Evolutionary conservation across 2,113 vertebrate genomes (phyloP).

Genomic region (Plotosus lineatus): DNA sequence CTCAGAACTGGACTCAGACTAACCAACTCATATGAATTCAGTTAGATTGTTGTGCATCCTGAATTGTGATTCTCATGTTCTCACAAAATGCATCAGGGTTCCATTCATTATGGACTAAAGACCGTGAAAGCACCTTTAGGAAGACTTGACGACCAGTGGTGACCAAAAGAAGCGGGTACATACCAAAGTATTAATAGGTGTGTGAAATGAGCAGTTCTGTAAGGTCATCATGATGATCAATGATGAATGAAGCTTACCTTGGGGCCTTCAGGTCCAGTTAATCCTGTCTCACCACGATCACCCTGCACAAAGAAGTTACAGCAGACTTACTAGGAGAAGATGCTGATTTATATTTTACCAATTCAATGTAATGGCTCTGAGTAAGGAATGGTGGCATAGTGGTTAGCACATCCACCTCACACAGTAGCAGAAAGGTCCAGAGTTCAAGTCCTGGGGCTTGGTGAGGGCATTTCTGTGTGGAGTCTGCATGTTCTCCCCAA

Average conservation of each 20-base stretch:
- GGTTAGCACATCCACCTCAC: no score
- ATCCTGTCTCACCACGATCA: slow-evolving; percentile 76
- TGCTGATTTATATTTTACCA: slow-evolving; percentile 9
- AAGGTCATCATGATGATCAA: neutral
- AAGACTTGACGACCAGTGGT: neutral
- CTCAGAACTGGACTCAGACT: neutral
- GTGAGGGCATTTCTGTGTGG: no score
- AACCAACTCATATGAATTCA: neutral
- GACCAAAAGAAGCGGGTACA: neutral
- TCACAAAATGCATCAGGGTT: neutral
- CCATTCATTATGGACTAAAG: neutral
- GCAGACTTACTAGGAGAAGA: neutral
- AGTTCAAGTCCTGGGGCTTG: no score
- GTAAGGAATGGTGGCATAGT: no score
- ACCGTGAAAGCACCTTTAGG: neutral
- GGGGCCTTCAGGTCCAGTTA: slow-evolving; percentile 74
- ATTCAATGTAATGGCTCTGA: neutral
- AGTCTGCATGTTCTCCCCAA: no score
- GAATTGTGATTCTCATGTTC: neutral
- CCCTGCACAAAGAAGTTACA: slow-evolving; percentile 71
- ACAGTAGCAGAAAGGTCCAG: no score
- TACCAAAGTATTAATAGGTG: neutral
- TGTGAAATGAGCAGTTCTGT: slow-evolving; percentile 1
- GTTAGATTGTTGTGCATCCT: neutral
- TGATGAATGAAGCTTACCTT: slow-evolving; percentile 69